Base-by-base conservation (phyloP, 2,797 vertebrate species). In the Sarcoramphus papa region DNA sequence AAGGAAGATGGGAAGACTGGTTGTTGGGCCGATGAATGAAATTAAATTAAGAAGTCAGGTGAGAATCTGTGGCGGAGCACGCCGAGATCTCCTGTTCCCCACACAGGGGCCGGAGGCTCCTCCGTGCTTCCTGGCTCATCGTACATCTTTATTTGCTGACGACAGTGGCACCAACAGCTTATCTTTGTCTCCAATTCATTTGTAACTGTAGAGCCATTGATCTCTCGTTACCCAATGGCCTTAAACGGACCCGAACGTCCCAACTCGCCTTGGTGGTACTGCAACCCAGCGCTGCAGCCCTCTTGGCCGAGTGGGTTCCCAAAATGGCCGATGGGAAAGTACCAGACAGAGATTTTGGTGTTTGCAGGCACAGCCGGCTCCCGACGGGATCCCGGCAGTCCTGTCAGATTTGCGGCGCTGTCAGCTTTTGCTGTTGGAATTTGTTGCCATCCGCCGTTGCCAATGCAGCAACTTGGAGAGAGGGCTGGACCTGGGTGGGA, bases 41-140 rank as follows among this genome's bases (percentile, higher is more conserved):
- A 67, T 40, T 3, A 57, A 86, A 92, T 75, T 16, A 56, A 65
- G 30, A 62, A 50, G 24, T 60, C 56, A 25, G 6, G 8, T 63
- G 79, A 80, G 79, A 25, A 59, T 21, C 33, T 4, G 6, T 40
- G 77, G 56, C 6, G 0, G 13, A 85, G 53, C 67, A 81, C 0
- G 2, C 18, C 0, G 19, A 76, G 37, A 43, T 72, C 7, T 92
- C 28, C 51, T 3, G 1, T 56, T 82, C 24, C 48, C 62, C 33
- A 18, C 0, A 0, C 23, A 59, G 73, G 51, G 28, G 40, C 45
- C 0, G 0, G 47, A 40, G 22, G 22, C 7, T 60, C 7, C 43
- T 68, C 45, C 0, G 0, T 28, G 14, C 54, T 73, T 48, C 40
- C 72, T 28, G 62, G 28, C 67, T 45, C 50, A 21, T 50, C 24